phyloP scores from a whole-genome alignment of 2,888 invertebrate species.

The Petrolisthes cinctipes region DNA sequence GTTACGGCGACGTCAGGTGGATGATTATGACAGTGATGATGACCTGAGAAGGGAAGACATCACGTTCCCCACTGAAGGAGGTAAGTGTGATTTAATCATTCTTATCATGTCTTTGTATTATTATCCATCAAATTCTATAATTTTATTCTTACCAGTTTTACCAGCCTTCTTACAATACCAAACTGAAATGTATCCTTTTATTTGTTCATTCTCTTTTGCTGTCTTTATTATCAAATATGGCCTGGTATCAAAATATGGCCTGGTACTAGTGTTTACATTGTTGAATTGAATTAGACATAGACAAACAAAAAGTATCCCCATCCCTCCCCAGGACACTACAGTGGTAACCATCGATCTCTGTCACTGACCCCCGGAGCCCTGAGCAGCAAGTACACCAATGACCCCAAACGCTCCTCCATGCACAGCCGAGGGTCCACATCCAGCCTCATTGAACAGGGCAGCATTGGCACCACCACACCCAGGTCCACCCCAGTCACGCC shows the following conservation, averaged over 20 bases:
- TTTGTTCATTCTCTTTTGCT: too few relatives aligned
- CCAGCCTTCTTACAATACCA: background rate
- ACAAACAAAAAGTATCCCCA: too few relatives aligned
- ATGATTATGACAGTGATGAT: slow-evolving; percentile 89
- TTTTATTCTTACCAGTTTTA: background rate
- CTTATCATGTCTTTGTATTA: background rate
- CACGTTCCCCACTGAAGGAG: slow-evolving; percentile 79
- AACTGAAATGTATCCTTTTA: too few relatives aligned
- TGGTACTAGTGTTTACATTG: too few relatives aligned
- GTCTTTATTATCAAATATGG: too few relatives aligned
- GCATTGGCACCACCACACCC: slow-evolving; percentile 76
- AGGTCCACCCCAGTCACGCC: slow-evolving; percentile 90
- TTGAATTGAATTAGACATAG: too few relatives aligned
- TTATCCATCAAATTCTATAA: background rate
- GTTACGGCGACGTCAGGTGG: slow-evolving; percentile 73
- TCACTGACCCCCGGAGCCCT: slow-evolving; percentile 68
- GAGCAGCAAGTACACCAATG: slow-evolving; percentile 67
- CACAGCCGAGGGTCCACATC: slow-evolving; percentile 93
- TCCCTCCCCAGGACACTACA: slow-evolving; percentile 50
- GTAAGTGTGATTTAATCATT: slow-evolving; percentile 44
- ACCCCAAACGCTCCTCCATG: slow-evolving; percentile 86
- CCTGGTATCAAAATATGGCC: too few relatives aligned
- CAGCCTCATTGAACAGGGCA: slow-evolving; percentile 83
- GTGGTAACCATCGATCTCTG: slow-evolving; percentile 65
- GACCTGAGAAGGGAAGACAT: slow-evolving; percentile 89